These are phyloP conservation scores for Ursus arctos DNA, from an alignment of 2,113 vertebrate species.

Conservation along the genomic window DNA sequence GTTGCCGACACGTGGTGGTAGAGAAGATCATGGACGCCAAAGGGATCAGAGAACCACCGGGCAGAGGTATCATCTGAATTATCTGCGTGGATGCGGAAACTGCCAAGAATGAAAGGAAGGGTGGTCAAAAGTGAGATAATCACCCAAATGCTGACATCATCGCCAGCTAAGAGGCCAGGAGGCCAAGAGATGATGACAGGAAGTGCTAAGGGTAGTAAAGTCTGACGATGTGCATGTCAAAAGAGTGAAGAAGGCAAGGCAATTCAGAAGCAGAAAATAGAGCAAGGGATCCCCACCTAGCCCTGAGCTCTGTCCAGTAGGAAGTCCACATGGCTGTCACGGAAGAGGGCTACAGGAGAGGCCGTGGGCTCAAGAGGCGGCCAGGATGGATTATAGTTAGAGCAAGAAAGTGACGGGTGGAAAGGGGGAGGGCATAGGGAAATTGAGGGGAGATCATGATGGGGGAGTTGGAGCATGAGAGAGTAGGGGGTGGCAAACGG, in stretches of 20 bases:
- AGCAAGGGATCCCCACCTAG: background rate
- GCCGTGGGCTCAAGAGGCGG: background rate
- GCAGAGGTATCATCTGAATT: background rate
- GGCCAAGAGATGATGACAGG: constrained; percentile 6
- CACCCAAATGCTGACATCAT: background rate
- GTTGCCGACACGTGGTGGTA: background rate
- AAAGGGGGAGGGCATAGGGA: background rate
- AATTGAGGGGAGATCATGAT: background rate
- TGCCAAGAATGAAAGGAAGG: constrained; percentile 20
- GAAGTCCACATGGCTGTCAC: background rate
- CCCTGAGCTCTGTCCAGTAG: background rate
- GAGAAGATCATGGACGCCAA: background rate
- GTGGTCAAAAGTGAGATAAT: background rate
- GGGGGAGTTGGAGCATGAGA: background rate
- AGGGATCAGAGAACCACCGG: background rate
- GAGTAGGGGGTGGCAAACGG: too few relatives aligned
- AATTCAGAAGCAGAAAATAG: background rate
- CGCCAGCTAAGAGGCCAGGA: background rate
- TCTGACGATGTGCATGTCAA: background rate
- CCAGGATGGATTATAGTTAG: background rate
- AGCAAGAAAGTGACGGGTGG: background rate
- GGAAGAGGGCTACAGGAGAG: background rate
- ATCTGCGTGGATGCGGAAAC: background rate
- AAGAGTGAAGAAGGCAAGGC: background rate
- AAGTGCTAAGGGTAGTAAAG: background rate